Evolutionary conservation across 2,888 invertebrate species (phyloP), one percentile per base, ranked within the genome.

Genomic region (Hybos culiciformis): DNA sequence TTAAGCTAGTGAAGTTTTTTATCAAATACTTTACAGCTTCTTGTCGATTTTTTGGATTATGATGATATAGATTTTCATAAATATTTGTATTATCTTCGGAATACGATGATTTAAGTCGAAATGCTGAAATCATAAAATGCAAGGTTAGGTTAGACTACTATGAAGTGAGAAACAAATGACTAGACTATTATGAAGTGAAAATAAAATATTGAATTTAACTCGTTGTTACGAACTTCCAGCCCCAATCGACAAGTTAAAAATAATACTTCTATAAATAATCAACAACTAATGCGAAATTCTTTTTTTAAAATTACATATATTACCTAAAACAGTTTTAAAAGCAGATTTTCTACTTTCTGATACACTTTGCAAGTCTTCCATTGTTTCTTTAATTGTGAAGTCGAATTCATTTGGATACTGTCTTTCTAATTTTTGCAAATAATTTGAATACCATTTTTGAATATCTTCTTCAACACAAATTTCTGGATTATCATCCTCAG

Each of bases 361-460:
- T 3, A 58, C 51, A 43, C 63, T 59, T 23, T 61, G 62, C 19
- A 60, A 56, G 4, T 62, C 63, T 44, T 67, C 62, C 60, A 77
- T 70, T 19, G 77, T 68, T 14, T 69, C 67, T 52, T 78, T 78
- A 1, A 84, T 67, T 34, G 77, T 74, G 38, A 69, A 66, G 54
- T 86, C 85, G 57, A 85, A 86, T 11, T 72, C 73, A 1, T 68
- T 67, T 0, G 87, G 81, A 58, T 86, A 85, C 51, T 77, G 76
- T 5, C 63, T 69, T 61, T 87, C 86, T 3, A 86, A 58, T 19
- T 66, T 72, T 46, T 72, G 70, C 1, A 84, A 54, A 23, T 77
- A 68, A 15, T 62, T 51, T 0, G 70, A 70, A 51, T 73, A 76
- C 77, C 77, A 77, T 2, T 57, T 54, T 14, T 68, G 55, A 17